Base-by-base conservation (phyloP, 2,113 vertebrate species). In the Thalassarche chlororhynchos region DNA sequence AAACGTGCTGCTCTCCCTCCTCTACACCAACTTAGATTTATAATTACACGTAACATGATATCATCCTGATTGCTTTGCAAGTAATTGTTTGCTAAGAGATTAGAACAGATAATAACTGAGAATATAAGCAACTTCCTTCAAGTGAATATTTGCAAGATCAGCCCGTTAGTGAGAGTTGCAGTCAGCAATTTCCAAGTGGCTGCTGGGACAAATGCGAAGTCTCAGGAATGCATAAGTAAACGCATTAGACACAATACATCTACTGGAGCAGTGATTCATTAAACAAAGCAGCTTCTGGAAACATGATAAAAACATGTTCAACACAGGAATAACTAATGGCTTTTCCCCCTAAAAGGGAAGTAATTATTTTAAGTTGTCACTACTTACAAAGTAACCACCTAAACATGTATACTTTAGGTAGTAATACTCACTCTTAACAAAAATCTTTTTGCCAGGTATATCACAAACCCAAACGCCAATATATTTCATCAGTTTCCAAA, bases 181-280 rank as follows among this genome's bases (percentile, higher is more conserved):
- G 72, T 20, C 94, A 89, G 92, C 19, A 62, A 28, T 58, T 76
- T 62, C 52, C 89, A 76, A 82, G n/a, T 1, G 2, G 84, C 87
- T 83, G 74, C 84, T 85, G 91, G 74, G 84, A 65, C 69, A 74
- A 85, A 47, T 38, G 44, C 5, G 21, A 77, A 84, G 66, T 24
- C 80, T 89, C 94, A 94, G 93, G 91, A 97, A 95, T 91, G 93
- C 84, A 42, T 8, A 89, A 84, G 66, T 79, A 90, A 95, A 89
- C 0, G 8, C 81, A 44, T 83, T 51, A 94, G 87, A 19, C 87
- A 93, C 77, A 89, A 87, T 72, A 49, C 42, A 46, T 54, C 58
- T 88, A 77, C 75, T 54, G 91, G 70, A 87, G 77, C 89, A 94
- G 72, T 0, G 44, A 92, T 29, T 89, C 61, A 46, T 84, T 58